phyloP scores from a whole-genome alignment of 2,888 invertebrate genomes.

The Acrocyrtus sp. region DNA sequence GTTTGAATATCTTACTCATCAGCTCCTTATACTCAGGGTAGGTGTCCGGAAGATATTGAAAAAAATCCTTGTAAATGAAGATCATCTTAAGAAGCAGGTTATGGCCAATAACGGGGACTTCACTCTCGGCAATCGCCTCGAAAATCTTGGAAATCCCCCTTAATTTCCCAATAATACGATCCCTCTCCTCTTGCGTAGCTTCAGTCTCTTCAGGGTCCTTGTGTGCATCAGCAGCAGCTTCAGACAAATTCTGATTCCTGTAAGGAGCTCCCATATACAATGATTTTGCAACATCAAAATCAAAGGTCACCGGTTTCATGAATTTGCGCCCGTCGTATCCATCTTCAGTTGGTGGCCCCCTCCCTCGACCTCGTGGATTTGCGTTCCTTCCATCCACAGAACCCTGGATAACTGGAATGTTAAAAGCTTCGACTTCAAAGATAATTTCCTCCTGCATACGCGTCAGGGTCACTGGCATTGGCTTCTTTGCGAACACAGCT shows the following conservation, averaged over 20 bases:
- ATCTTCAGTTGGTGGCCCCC: slow-evolving; percentile 18
- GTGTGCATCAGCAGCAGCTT: slow-evolving; percentile 27
- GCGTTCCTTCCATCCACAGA: slow-evolving; percentile 47
- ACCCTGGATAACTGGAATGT: slow-evolving; percentile 37
- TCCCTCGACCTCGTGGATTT: slow-evolving; percentile 30
- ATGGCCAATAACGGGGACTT: slow-evolving; percentile 48
- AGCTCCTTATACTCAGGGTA: slow-evolving; percentile 9
- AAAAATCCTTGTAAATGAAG: slow-evolving; percentile 47
- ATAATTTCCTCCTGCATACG: too few species aligned
- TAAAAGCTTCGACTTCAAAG: slow-evolving; percentile 33
- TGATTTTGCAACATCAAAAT: slow-evolving; percentile 43
- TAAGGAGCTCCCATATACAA: slow-evolving; percentile 45
- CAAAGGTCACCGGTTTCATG: slow-evolving; percentile 17
- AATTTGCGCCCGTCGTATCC: slow-evolving; percentile 37
- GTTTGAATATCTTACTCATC: slow-evolving; percentile 2
- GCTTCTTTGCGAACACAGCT: slow-evolving; percentile 31
- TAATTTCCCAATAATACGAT: slow-evolving; percentile 27
- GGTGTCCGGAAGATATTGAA: slow-evolving; percentile 39
- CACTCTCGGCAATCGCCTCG: slow-evolving; percentile 21
- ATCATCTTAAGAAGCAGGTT: slow-evolving; percentile 44
- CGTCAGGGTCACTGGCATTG: not conserved
- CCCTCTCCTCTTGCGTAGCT: slow-evolving; percentile 12
- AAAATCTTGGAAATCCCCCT: slow-evolving; percentile 47
- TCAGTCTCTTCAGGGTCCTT: slow-evolving; percentile 43
- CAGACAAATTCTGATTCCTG: slow-evolving; percentile 25